These are phyloP conservation scores for Trissolcus basalis DNA, from an alignment of 1,140 invertebrate genomes.

Conservation along the genomic window DNA sequence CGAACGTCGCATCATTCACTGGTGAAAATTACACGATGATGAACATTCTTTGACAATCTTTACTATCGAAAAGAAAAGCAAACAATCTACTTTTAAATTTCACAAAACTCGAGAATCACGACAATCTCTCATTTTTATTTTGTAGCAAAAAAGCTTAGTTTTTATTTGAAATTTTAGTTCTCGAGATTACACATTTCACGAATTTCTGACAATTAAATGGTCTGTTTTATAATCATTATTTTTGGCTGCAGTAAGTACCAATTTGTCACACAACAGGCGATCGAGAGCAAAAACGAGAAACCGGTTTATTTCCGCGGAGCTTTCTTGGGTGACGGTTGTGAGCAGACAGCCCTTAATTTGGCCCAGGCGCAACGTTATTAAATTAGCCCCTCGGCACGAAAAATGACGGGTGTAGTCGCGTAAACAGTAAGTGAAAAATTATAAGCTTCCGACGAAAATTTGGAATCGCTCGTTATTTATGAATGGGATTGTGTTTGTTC, in stretches of 20 bases:
- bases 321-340: slow-evolving; percentile 1
- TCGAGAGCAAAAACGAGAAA: background rate
- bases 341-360: slow-evolving; percentile 20
- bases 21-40: slow-evolving; percentile 11
- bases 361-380: slow-evolving; percentile 22
- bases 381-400: slow-evolving; percentile 24
- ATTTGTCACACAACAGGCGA: background rate
- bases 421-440: slow-evolving; percentile 61
- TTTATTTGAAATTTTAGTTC: no score
- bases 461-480: slow-evolving; percentile 48
- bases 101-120: no score
- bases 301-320: background rate
- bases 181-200: no score
- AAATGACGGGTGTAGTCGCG: slow-evolving; percentile 24
- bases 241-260: background rate
- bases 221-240: no score
- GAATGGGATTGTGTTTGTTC: slow-evolving; percentile 45
- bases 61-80: background rate
- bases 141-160: no score
- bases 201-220: no score
- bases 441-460: slow-evolving; percentile 58
- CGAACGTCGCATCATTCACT: slow-evolving; percentile 31
- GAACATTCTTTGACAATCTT: background rate
- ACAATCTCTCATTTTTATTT: no score
- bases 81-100: background rate